Evolutionary conservation across 2,888 invertebrate species (phyloP), one percentile per base, ranked within the genome.

Genomic region (Epinotia brunnichana): DNA sequence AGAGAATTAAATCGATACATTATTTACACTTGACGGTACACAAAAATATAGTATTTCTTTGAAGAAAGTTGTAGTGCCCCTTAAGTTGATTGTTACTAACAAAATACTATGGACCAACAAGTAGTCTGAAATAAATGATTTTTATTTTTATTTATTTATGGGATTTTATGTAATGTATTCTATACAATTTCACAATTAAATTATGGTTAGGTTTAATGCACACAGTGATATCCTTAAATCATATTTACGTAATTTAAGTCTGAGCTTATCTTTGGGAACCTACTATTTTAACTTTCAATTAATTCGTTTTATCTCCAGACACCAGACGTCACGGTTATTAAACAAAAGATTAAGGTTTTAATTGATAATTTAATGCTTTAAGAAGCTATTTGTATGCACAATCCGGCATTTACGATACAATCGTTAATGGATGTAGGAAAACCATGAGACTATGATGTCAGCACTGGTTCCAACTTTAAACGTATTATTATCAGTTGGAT

Each of bases 331-430:
- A 69, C 63, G 68, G 73, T 59, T 73, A 63, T 68, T 69, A 63
- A 63, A 35, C 57, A 63, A 59, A 44, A 63, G 62, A 73, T 73
- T 73, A 57, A 73, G 35, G 39, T 69, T 59, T 63, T 73, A 63
- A 73, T 69, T 69, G 68, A 63, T 69, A 63, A 69, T 69, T 73
- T 41, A 57, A 63, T 57, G 62, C 68, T 15, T 59, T 59, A 63
- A 63, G 62, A 63, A 63, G 56, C 61, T 48, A 48, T 60, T 72
- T 67, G 56, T 62, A 48, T 67, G 44, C 21, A 39, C 35, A 62
- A 72, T 62, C 44, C 48, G 17, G 53, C 17, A 56, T 56, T 51
- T 62, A 15, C 51, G 21, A 66, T 39, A 54, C 64, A 64, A 64
- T 64, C 13, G 53, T 41, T 57, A 56, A 29, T 29, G 56, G 24